Evolutionary conservation across 2,113 vertebrate species (phyloP).

Genomic region (Gnathonemus echidnorhynchus): DNA sequence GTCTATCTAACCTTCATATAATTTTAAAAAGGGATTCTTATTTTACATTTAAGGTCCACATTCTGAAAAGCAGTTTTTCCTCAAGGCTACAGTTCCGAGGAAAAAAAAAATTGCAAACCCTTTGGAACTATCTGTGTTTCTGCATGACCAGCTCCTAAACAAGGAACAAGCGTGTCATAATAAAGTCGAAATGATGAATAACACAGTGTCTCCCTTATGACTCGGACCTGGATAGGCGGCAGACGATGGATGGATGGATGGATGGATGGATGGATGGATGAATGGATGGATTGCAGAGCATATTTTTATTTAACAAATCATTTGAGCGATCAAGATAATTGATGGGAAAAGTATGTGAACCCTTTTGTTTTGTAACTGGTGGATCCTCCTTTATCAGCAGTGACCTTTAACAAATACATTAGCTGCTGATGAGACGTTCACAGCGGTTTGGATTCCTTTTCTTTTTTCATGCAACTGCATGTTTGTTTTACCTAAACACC

Average conservation of each 20-base stretch:
- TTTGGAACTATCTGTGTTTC: not conserved
- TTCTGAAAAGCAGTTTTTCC: not conserved
- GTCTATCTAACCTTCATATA: not conserved
- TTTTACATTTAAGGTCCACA: not conserved
- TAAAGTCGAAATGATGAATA: not conserved
- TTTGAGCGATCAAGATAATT: not conserved
- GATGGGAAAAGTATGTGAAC: not conserved
- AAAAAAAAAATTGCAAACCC: not conserved
- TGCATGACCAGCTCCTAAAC: not conserved
- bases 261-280: too few species aligned
- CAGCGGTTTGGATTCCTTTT: not conserved
- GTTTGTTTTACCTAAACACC: not conserved
- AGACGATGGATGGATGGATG: not conserved
- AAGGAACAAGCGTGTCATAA: not conserved
- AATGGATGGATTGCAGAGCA: not conserved
- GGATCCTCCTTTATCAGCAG: not conserved
- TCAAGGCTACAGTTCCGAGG: not conserved
- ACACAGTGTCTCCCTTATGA: not conserved
- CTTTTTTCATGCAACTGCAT: not conserved
- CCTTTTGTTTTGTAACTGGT: not conserved
- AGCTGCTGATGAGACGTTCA: not conserved
- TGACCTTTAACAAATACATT: not conserved
- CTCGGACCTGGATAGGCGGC: not conserved
- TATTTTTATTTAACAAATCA: not conserved
- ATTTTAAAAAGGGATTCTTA: not conserved